phyloP scores from a whole-genome alignment of 1,140 invertebrate genomes.

The Drosophila obscura region DNA sequence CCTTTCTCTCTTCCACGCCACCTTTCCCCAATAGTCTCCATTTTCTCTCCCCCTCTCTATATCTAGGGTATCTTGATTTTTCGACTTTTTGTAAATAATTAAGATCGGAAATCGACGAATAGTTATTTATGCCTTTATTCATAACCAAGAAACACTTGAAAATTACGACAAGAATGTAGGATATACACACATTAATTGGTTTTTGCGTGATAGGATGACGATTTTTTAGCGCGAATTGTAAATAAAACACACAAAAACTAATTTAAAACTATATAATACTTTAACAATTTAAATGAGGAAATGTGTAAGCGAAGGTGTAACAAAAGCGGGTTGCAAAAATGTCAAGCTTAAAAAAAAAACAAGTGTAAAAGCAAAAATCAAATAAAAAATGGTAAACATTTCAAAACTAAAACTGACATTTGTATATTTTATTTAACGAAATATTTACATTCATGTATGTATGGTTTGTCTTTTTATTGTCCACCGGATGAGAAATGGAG shows the following conservation, averaged over 20 bases:
- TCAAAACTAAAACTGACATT: slow-evolving; percentile 19
- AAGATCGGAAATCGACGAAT: slow-evolving; percentile 55
- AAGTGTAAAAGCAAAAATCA: slow-evolving; percentile 72
- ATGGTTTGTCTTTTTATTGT: no score
- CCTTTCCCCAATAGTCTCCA: slow-evolving; percentile 8
- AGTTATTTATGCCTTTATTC: slow-evolving; percentile 71
- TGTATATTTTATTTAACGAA: not conserved
- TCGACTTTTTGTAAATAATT: slow-evolving; percentile 65
- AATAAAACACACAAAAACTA: slow-evolving; percentile 49
- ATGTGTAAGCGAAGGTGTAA: slow-evolving; percentile 52
- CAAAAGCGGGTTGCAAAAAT: slow-evolving; percentile 46
- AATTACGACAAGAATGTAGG: slow-evolving; percentile 39
- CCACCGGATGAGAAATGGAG: no score
- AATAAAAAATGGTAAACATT: slow-evolving; percentile 75
- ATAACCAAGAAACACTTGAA: slow-evolving; percentile 52
- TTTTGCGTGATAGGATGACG: slow-evolving; percentile 30
- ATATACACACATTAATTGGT: slow-evolving; percentile 43
- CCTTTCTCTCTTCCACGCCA: slow-evolving; percentile 21
- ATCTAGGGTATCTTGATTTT: slow-evolving; percentile 47
- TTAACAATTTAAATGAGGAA: slow-evolving; percentile 55
- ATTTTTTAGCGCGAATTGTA: slow-evolving; percentile 56
- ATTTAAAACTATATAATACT: slow-evolving; percentile 56
- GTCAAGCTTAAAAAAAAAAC: slow-evolving; percentile 69
- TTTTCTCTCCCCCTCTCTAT: slow-evolving; percentile 28
- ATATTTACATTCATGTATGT: no score